Base-by-base conservation (phyloP, 2,888 invertebrate species). In the Buathra laborator region DNA sequence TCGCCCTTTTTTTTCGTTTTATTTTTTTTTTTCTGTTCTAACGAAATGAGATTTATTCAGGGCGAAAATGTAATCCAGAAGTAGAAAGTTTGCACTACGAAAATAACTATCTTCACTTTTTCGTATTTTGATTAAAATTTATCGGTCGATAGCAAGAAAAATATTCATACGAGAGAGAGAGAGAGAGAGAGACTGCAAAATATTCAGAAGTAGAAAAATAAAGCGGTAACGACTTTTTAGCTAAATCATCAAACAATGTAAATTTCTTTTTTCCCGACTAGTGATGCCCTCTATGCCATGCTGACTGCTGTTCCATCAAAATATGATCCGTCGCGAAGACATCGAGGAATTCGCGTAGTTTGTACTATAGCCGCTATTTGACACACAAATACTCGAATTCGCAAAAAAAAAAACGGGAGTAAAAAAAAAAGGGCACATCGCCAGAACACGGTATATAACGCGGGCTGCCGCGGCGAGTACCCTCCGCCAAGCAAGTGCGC, bases 401-500 rank as follows among this genome's bases (percentile, higher is more conserved):
- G 32, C 32, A 9, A 5, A 9, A 37, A 24, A 29, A 19, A 29
- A 59, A 59, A 12, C 59, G 16, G 5, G 59, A 59, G 24, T 12
- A 12, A 29, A 59, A 56, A 56, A 24, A 59, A 59, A 56, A 10
- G 19, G 19, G 9, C 24, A 4, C 19, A 10, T 19, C 19, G 56
- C 51, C 10, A 16, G 56, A 56, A 19, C 56, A 56, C 56, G 24
- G 24, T 2, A 9, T 24, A 56, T 56, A 24, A 19, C 12, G 56
- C 10, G 9, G 24, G 24, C 56, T 6, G 56, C 56, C 7, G 46
- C 24, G 51, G 29, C 16, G 29, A 24, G 66, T 32, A 24, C 29
- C 48, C 43, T 32, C 71, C 51, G 0, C n/a, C 68, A 46, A 67
- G 43, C 51, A 56, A 56, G 67, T 67, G 76, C 76, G 24, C 53